Conservation (phyloP, 1,140 invertebrate species). For the Bombus picipes region DNA sequence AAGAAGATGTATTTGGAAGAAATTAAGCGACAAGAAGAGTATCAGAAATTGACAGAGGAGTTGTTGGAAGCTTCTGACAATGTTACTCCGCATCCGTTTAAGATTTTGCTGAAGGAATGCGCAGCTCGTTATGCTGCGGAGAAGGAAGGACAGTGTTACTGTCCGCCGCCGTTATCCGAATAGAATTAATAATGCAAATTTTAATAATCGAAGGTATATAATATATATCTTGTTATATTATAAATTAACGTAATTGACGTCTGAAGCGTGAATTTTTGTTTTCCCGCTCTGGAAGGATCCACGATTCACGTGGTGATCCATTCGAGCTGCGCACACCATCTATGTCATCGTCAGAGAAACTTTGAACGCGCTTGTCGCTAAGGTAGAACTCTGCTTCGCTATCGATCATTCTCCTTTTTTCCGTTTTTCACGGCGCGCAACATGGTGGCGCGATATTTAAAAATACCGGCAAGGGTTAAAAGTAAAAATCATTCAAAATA, state of each 20-base stretch:
- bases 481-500: not conserved
- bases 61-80: conserved; percentile 64
- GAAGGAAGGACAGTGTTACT: conserved; percentile 55
- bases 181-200: not conserved
- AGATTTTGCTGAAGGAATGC: conserved; percentile 60
- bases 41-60: conserved; percentile 55
- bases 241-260: not conserved
- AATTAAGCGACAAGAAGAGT: conserved; percentile 53
- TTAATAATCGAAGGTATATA: not conserved
- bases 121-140: conserved; percentile 52
- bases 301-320: conserved; percentile 2
- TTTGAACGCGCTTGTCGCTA: not conserved
- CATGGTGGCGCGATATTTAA: not conserved
- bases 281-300: not conserved
- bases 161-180: conserved; percentile 40
- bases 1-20: conserved; percentile 19
- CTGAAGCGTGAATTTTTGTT: not conserved
- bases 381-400: not conserved
- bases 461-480: not conserved
- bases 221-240: not conserved
- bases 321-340: conserved; percentile 23
- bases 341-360: not conserved
- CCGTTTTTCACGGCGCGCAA: not conserved
- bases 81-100: conserved; percentile 66
- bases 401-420: conserved; percentile 7